Percentiles rank a stretch among this genome's conserved stretches.
Evolutionary conservation across 2,888 invertebrate genomes (phyloP).

Genomic region (Abscondita cerata): DNA sequence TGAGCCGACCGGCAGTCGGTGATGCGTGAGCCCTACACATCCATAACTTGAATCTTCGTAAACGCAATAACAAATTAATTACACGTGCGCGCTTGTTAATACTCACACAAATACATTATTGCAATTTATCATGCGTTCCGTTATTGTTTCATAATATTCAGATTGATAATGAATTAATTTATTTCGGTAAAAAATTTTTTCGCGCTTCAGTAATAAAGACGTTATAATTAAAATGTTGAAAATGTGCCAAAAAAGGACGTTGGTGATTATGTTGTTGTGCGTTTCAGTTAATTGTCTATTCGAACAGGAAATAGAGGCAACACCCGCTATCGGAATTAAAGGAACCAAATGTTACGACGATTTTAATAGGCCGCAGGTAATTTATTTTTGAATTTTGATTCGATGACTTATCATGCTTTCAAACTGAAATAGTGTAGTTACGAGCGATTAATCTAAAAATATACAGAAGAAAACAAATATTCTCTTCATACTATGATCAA

Average conservation of each 20-base stretch:
- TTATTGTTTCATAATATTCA: neutral
- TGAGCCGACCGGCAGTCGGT: slow-evolving; percentile 32
- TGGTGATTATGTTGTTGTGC: slow-evolving; percentile 15
- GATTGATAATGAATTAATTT: slow-evolving; percentile 20
- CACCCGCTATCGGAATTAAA: slow-evolving; percentile 52
- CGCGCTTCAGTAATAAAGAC: too few species aligned
- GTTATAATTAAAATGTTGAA: slow-evolving; percentile 3
- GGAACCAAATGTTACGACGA: slow-evolving; percentile 63
- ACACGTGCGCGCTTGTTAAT: slow-evolving; percentile 8
- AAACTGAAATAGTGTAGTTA: neutral
- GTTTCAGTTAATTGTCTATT: slow-evolving; percentile 4
- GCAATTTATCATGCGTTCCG: too few species aligned
- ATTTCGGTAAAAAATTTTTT: neutral
- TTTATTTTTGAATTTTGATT: slow-evolving; percentile 23
- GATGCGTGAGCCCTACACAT: slow-evolving; percentile 27
- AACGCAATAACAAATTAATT: slow-evolving; percentile 20
- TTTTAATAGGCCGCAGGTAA: slow-evolving; percentile 64
- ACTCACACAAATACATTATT: slow-evolving; percentile 2
- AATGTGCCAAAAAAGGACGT: slow-evolving; percentile 25
- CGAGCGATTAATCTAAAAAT: slow-evolving; percentile 6
- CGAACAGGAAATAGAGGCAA: slow-evolving; percentile 44
- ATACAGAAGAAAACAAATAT: slow-evolving; percentile 1
- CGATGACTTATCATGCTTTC: neutral
- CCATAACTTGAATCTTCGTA: slow-evolving; percentile 1
- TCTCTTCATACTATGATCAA: neutral